Conservation (phyloP, 2,113 vertebrate species). For the Onychostoma macrolepis region DNA sequence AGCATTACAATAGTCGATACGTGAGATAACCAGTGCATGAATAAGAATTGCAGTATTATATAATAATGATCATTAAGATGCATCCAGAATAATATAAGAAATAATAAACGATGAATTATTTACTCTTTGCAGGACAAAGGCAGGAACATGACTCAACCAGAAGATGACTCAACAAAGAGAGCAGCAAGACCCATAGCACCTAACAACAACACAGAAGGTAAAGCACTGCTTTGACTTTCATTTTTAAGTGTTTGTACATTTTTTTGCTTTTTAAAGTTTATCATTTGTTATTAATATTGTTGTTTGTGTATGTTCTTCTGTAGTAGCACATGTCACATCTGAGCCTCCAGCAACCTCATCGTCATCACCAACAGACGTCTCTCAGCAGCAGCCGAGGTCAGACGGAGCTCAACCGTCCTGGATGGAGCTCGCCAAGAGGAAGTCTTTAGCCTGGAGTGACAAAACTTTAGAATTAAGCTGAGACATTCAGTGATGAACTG, state of each 20-base stretch:
- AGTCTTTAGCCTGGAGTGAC: constrained; percentile 87
- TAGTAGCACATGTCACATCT: constrained; percentile 5
- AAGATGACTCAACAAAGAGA: background rate
- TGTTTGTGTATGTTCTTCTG: background rate
- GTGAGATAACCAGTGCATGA: too few species aligned
- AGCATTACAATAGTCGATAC: too few species aligned
- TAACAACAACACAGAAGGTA: constrained; percentile 15
- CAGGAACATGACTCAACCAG: background rate
- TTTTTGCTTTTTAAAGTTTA: background rate
- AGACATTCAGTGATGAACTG: background rate
- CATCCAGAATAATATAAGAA: background rate
- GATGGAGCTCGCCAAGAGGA: constrained; percentile 92
- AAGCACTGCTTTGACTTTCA: background rate
- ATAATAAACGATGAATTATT: background rate
- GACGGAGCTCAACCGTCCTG: constrained; percentile 77
- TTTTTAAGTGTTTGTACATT: background rate
- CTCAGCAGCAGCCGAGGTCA: constrained; percentile 53
- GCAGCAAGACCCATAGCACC: background rate
- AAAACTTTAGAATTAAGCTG: constrained; percentile 66
- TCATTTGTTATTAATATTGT: background rate
- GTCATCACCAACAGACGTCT: background rate
- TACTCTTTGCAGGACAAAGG: background rate
- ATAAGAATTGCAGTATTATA: too few species aligned
- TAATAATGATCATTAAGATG: background rate
- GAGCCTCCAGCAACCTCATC: constrained; percentile 33